Evolutionary conservation across 2,888 invertebrate species (phyloP), one percentile per base, ranked within the genome.

Genomic region (Andrena marginata): DNA sequence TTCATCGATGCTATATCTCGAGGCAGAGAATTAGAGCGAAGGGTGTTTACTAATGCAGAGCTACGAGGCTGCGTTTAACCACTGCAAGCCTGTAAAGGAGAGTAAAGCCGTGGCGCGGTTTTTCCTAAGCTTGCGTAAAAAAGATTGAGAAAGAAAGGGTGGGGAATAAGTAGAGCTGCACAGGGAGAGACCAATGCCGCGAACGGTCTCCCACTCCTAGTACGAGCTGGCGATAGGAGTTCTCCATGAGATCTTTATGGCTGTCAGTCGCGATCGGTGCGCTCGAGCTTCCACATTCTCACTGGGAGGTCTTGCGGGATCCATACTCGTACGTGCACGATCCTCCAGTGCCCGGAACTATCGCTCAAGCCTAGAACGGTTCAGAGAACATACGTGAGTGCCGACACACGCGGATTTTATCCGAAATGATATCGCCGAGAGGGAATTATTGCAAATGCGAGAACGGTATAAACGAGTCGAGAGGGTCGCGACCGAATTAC

Each of bases 261-360:
- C 87, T 90, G 90, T 91, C 90, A 92, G 92, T 92, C 89, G 91
- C 88, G 82, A 82, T 91, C 87, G 87, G 91, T 89, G 87, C 91
- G 91, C 76, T 85, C 85, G 85, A 84, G 89, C 84, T 85, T 88
- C 84, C 84, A 88, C 89, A 85, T 86, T 73, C 29, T 48, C 63
- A 16, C n/a, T 31, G 74, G 62, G 51, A 51, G 60, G 16, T 77
- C 26, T 60, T 29, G 23, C 72, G 33, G n/a, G 67, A 54, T 33
- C 51, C 42, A 20, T 73, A 31, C 23, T 16, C 33, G 35, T 48
- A 20, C 13, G 31, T 70, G 23, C 8, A 48, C 29, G 3, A 54
- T 49, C 48, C 42, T 78, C 10, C 26, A 49, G 16, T 54, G 51
- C 4, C 13, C 54, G 33, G 63, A 16, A 68, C 59, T 51, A 29